A percentile compares a stretch with the other conserved stretches of the same genome.
Evolutionary conservation across 2,797 vertebrate genomes (phyloP).

Genomic region (Heterohyrax brucei): DNA sequence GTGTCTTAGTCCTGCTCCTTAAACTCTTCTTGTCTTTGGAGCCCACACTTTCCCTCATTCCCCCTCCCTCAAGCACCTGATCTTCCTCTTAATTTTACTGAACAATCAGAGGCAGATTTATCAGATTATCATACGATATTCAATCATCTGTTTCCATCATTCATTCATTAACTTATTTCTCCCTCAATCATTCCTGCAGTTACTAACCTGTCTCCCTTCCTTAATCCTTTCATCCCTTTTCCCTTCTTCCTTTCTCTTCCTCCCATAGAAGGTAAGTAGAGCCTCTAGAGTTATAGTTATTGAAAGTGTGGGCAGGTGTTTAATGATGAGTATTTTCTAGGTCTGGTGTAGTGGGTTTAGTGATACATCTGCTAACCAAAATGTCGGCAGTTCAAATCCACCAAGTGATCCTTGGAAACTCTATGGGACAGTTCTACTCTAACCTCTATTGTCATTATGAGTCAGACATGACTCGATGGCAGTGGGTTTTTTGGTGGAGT

Average conservation of each 20-base stretch:
- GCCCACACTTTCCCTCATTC: accelerated
- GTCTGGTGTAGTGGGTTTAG: neutral
- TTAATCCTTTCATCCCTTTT: neutral
- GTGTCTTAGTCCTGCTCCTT: too few species aligned
- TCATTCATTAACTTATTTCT: neutral
- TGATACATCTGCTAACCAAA: too few species aligned
- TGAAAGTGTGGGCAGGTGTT: neutral
- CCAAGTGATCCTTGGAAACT: too few species aligned
- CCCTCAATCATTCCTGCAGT: neutral
- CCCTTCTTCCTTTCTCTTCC: neutral
- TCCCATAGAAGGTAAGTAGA: neutral
- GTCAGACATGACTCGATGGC: too few species aligned
- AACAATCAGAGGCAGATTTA: neutral
- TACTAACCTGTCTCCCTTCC: neutral
- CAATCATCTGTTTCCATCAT: neutral
- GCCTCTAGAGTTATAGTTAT: neutral
- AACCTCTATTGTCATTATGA: too few species aligned
- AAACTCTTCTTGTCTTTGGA: neutral
- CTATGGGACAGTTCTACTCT: too few species aligned
- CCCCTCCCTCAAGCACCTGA: neutral
- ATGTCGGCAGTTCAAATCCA: too few species aligned
- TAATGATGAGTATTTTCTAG: neutral
- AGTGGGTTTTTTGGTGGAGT: too few species aligned
- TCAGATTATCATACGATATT: conserved; percentile 16
- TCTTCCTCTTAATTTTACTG: neutral